Evolutionary conservation across 2,888 invertebrate species (phyloP).

Genomic region (Tenthredo notha): DNA sequence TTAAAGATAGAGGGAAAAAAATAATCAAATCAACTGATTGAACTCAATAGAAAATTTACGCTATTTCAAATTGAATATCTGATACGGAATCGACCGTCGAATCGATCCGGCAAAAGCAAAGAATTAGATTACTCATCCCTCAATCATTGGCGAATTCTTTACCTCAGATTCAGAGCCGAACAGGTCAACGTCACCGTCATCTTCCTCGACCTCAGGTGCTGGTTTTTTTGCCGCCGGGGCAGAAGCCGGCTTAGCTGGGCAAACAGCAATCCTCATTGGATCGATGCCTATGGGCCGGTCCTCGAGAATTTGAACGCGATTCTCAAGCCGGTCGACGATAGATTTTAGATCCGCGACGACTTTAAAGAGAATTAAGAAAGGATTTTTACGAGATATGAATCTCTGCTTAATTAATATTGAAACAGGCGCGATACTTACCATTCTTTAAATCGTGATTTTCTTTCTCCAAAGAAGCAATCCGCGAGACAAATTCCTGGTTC

Average conservation of each 20-base stretch:
- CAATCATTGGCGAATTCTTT: slow-evolving; percentile 57
- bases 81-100: background rate
- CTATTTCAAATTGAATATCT: background rate
- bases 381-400: background rate
- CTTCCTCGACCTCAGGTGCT: slow-evolving; percentile 78
- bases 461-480: slow-evolving; percentile 81
- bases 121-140: background rate
- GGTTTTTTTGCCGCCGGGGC: slow-evolving; percentile 64
- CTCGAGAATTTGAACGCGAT: slow-evolving; percentile 75
- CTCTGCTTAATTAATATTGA: background rate
- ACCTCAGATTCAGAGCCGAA: slow-evolving; percentile 90
- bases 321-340: slow-evolving; percentile 71
- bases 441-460: slow-evolving; percentile 80
- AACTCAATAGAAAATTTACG: slow-evolving; percentile 30
- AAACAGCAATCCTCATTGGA: slow-evolving; percentile 70
- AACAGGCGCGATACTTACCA: slow-evolving; percentile 65
- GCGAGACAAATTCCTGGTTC: slow-evolving; percentile 81
- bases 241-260: slow-evolving; percentile 69
- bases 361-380: slow-evolving; percentile 42
- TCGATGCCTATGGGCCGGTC: slow-evolving; percentile 53
- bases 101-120: slow-evolving; percentile 38
- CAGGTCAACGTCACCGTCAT: slow-evolving; percentile 89
- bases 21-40: slow-evolving; percentile 45
- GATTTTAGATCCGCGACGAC: slow-evolving; percentile 74
- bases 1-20: slow-evolving; percentile 40